phyloP scores from a whole-genome alignment of 2,113 vertebrate species.

The Aythya baeri region DNA sequence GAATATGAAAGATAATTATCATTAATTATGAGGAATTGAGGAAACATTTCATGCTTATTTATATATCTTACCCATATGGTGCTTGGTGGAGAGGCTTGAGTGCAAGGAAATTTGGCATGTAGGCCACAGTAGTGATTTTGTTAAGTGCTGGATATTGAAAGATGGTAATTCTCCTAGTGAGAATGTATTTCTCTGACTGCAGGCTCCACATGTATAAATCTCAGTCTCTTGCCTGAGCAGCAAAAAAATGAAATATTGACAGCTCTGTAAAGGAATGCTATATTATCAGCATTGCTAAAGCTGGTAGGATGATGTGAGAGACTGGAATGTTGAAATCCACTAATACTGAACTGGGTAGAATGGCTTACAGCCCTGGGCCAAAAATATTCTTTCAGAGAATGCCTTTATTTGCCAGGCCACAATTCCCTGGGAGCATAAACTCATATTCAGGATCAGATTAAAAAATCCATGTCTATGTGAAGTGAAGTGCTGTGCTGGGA shows the following conservation, averaged over 20 bases:
- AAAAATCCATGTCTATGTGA: not conserved
- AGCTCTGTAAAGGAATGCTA: not conserved
- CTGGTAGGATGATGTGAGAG: not conserved
- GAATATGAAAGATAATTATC: not conserved
- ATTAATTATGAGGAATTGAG: not conserved
- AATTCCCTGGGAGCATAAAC: not conserved
- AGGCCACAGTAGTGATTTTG: not conserved
- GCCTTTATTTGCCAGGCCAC: not conserved
- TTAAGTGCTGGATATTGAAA: not conserved
- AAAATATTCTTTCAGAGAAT: not conserved
- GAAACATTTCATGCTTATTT: conserved; percentile 25
- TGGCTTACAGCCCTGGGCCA: not conserved
- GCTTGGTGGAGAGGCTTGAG: not conserved
- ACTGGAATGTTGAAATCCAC: not conserved
- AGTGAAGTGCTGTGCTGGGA: not conserved
- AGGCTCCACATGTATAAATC: not conserved
- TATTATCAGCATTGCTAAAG: not conserved
- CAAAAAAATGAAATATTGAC: not conserved
- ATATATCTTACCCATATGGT: not conserved
- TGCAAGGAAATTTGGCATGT: not conserved
- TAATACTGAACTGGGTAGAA: not conserved
- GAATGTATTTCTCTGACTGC: not conserved
- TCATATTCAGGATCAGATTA: not conserved
- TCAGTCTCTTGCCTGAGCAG: not conserved
- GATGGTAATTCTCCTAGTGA: not conserved